Conservation (phyloP, 2,113 vertebrate species). For the Sinocyclocheilus maitianheensis region DNA sequence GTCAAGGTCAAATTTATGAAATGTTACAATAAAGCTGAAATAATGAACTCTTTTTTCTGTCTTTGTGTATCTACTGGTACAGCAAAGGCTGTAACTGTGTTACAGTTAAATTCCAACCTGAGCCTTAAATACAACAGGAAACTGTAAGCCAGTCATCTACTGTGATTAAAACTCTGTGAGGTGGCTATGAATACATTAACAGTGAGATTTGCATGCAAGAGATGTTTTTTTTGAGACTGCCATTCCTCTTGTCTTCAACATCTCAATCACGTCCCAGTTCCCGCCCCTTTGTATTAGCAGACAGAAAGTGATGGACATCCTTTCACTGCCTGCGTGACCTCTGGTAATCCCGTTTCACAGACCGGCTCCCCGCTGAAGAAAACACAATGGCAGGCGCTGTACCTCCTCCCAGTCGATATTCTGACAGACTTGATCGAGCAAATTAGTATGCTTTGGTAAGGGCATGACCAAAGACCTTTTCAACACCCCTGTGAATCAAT, state of each 20-base stretch:
- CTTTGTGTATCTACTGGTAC: not conserved
- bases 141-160: slow-evolving; percentile 31
- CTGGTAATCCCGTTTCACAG: slow-evolving; percentile 99
- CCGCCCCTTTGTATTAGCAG: slow-evolving; percentile 89
- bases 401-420: slow-evolving; percentile 96
- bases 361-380: slow-evolving; percentile 91
- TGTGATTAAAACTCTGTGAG: slow-evolving; percentile 54
- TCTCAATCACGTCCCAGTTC: slow-evolving; percentile 89
- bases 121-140: slow-evolving; percentile 17
- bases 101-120: not conserved
- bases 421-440: slow-evolving; percentile 98
- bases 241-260: slow-evolving; percentile 84
- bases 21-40: not conserved
- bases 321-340: slow-evolving; percentile 96
- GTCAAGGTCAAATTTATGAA: slow-evolving; percentile 14
- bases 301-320: slow-evolving; percentile 93
- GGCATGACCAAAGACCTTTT: slow-evolving; percentile 97
- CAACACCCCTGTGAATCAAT: slow-evolving; percentile 94
- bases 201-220: slow-evolving; percentile 81
- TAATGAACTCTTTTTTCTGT: not conserved
- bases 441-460: slow-evolving; percentile 98
- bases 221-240: slow-evolving; percentile 74
- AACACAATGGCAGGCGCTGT: slow-evolving; percentile 93
- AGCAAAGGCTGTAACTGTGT: not conserved
- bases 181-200: slow-evolving; percentile 61